These are phyloP conservation scores for Epizoanthus scotinus DNA, from an alignment of 92 coral and sea anemone genomes.

Conservation along the genomic window DNA sequence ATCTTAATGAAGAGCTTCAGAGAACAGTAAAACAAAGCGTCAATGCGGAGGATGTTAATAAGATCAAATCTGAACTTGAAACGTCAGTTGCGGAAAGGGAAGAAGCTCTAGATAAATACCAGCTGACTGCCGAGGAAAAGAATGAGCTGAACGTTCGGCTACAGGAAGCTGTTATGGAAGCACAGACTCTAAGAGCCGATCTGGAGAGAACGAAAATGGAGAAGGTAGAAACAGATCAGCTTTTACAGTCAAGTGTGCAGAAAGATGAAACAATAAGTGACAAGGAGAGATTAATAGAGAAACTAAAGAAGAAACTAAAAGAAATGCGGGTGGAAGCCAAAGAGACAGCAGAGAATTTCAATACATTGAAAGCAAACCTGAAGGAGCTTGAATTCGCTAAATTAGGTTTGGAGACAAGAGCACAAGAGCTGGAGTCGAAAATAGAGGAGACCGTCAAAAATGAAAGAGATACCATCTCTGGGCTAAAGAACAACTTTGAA, in stretches of 20 bases:
- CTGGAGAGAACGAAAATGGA: constrained; percentile 75
- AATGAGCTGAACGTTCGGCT: constrained; percentile 78
- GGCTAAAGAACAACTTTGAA: constrained; percentile 7
- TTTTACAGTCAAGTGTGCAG: constrained; percentile 66
- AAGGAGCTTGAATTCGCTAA: constrained; percentile 54
- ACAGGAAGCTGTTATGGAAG: constrained; percentile 77
- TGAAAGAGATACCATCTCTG: not conserved
- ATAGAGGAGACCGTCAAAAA: constrained; percentile 5
- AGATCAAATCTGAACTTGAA: constrained; percentile 55
- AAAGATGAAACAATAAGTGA: constrained; percentile 67
- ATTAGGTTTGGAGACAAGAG: constrained; percentile 43
- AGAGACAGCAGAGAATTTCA: constrained; percentile 53
- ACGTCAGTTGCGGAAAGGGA: constrained; percentile 50
- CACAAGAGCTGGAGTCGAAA: constrained; percentile 22
- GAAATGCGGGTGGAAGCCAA: constrained; percentile 64
- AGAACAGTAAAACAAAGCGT: constrained; percentile 54
- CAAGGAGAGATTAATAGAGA: constrained; percentile 73
- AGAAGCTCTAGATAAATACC: constrained; percentile 64
- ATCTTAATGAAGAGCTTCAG: constrained; percentile 35
- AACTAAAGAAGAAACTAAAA: constrained; percentile 69
- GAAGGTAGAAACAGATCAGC: constrained; percentile 72
- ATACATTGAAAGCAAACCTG: constrained; percentile 48
- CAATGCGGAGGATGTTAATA: constrained; percentile 61
- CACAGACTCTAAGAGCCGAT: constrained; percentile 77
- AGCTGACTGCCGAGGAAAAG: constrained; percentile 62